A percentile compares a stretch with the other conserved stretches of the same genome.
Conservation (phyloP, 1,140 invertebrate genomes). For the Diorhabda elongata region DNA sequence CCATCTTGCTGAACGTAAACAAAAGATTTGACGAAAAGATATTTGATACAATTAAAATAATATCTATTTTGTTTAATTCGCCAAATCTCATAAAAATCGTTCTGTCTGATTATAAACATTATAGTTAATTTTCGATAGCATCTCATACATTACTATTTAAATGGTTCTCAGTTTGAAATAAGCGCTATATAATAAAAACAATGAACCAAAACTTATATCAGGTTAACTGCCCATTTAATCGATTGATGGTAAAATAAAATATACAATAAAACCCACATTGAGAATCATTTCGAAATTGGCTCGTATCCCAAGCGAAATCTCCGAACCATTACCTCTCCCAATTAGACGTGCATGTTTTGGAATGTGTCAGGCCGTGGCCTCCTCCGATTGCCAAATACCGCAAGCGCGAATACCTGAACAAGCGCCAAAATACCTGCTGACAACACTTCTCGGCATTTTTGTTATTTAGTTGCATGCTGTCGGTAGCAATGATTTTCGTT, state of each 20-base stretch:
- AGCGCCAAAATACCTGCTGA: conserved; percentile 8
- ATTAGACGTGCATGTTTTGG: conserved; percentile 1
- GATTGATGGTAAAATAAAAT: neutral
- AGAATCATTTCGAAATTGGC: conserved; percentile 5
- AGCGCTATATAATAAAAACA: neutral
- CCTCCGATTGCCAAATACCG: conserved; percentile 8
- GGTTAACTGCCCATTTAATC: no score
- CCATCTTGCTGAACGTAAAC: no score
- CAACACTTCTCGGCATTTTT: conserved; percentile 2
- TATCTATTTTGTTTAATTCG: no score
- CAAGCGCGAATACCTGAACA: conserved; percentile 10
- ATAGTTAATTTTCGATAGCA: neutral
- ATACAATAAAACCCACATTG: neutral
- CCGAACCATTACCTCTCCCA: conserved; percentile 10
- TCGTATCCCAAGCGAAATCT: neutral
- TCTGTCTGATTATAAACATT: no score
- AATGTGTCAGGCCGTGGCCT: neutral
- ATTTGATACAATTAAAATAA: no score
- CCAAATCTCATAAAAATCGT: no score
- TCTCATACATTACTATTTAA: neutral
- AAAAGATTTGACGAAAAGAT: no score
- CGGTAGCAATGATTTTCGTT: neutral
- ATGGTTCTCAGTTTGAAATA: neutral
- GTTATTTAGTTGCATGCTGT: conserved; percentile 6
- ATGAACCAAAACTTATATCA: no score